Percentiles rank a stretch among this genome's conserved stretches.
Conservation (phyloP, 2,888 invertebrate species). For the Drosophila mulleri region DNA sequence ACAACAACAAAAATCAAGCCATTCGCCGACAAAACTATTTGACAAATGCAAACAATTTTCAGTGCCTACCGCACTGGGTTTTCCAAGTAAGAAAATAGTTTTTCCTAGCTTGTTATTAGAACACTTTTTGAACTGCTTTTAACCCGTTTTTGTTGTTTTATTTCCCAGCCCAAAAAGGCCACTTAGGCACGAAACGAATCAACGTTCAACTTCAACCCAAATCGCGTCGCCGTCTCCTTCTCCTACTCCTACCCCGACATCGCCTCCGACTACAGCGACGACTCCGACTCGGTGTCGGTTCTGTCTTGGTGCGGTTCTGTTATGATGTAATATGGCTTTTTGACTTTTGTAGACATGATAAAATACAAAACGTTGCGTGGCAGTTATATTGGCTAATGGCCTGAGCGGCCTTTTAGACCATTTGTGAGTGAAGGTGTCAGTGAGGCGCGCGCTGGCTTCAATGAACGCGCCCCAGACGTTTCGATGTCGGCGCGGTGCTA, state of each 20-base stretch:
- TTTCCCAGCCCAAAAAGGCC: constrained; percentile 52
- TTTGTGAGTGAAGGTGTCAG: constrained; percentile 73
- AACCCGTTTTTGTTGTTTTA: constrained; percentile 27
- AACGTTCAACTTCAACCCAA: constrained; percentile 26
- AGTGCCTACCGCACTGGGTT: constrained; percentile 36
- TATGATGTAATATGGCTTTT: constrained; percentile 81
- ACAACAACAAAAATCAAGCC: constrained; percentile 38
- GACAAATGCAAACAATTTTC: constrained; percentile 81
- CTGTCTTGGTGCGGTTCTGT: constrained; percentile 52
- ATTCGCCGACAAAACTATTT: constrained; percentile 71
- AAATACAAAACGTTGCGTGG: constrained; percentile 80
- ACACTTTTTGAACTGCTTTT: constrained; percentile 70
- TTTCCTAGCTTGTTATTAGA: constrained; percentile 75
- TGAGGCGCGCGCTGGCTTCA: constrained; percentile 60
- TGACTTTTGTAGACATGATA: constrained; percentile 81
- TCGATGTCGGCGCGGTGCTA: constrained; percentile 65
- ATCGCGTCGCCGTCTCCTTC: constrained; percentile 10
- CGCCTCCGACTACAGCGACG: background rate
- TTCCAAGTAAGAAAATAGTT: constrained; percentile 58
- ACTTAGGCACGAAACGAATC: constrained; percentile 77
- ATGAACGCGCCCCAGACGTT: constrained; percentile 59
- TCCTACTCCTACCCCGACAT: background rate
- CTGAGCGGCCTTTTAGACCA: constrained; percentile 74
- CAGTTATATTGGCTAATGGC: constrained; percentile 81
- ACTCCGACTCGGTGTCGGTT: constrained; percentile 30